Conservation (phyloP, 2,113 vertebrate species). For the Ardeotis arabs region DNA sequence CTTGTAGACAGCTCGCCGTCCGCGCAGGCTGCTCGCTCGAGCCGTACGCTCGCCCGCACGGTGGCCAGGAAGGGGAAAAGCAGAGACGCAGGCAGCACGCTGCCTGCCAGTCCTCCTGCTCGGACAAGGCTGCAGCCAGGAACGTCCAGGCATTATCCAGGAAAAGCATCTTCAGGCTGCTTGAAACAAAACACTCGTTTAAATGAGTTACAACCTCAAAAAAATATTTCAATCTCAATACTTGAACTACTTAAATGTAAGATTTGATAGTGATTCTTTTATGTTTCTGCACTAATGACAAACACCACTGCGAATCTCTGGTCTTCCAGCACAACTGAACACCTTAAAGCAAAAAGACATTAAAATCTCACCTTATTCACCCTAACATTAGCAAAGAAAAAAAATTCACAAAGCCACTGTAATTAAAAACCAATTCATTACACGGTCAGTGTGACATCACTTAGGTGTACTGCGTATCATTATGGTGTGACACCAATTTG, state of each 20-base stretch:
- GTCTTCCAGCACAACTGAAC: not conserved
- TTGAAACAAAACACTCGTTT: not conserved
- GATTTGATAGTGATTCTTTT: not conserved
- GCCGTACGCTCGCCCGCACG: fast-evolving
- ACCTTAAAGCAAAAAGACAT: not conserved
- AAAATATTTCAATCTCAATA: not conserved
- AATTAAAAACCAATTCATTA: not conserved
- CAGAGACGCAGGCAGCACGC: not conserved
- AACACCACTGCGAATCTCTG: not conserved
- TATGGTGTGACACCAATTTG: not conserved
- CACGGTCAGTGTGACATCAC: not conserved
- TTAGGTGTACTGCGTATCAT: not conserved
- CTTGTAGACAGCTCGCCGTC: fast-evolving
- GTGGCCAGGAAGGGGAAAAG: not conserved
- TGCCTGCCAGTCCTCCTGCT: not conserved
- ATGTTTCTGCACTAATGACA: not conserved
- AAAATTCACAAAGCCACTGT: not conserved
- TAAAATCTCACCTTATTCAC: not conserved
- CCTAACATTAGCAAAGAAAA: not conserved
- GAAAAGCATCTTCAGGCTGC: not conserved
- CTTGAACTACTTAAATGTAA: not conserved
- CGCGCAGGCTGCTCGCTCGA: not conserved
- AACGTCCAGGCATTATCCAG: no score
- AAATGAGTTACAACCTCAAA: not conserved
- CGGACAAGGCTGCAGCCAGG: not conserved